Base-by-base conservation (phyloP, 1,140 invertebrate genomes). In the Diorhabda elongata region DNA sequence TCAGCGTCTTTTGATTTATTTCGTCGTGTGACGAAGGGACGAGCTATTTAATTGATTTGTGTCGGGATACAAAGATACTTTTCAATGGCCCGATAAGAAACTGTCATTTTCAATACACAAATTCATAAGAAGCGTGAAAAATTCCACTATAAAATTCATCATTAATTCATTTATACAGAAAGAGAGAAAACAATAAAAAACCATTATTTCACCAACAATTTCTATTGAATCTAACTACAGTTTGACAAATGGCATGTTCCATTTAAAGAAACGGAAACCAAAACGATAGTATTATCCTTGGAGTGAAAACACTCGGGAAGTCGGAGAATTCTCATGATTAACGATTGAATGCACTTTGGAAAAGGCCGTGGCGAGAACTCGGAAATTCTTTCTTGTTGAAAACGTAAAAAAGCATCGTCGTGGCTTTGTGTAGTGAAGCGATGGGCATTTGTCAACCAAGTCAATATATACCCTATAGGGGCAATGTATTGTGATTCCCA, bases 271-370 rank as follows among this genome's bases (percentile, higher is more conserved):
- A 66, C 65, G 65, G 65, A 66, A 66, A 58, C 58, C 65, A 66
- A 66, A 66, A 66, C 65, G 65, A 66, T 45, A 68, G 70, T 68
- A 75, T 75, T 75, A 72, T 75, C 71, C 58, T 58, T 67, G 67
- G 66, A 64, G 65, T 67, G 65, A 73, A 70, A 74, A 69, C 68
- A 68, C 63, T 75, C 63, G 58, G 72, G 71, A 72, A 66, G 67
- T 64, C 71, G 69, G 69, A 75, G 76, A 76, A 76, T 76, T 76
- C 77, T 68, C 73, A 77, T 78, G 77, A 78, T 78, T 78, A 78
- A 78, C 77, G 77, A 78, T 77, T 78, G 77, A 78, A 78, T 78
- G 77, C 77, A 78, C 77, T 78, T 70, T 69, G 64, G 73, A 70
- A 77, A 78, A 77, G 77, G 58, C 43, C 71, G 42, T 64, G 74